Base-by-base conservation (phyloP, 35 echinoderm and acorn worm genomes). In the Chiridota heheva region DNA sequence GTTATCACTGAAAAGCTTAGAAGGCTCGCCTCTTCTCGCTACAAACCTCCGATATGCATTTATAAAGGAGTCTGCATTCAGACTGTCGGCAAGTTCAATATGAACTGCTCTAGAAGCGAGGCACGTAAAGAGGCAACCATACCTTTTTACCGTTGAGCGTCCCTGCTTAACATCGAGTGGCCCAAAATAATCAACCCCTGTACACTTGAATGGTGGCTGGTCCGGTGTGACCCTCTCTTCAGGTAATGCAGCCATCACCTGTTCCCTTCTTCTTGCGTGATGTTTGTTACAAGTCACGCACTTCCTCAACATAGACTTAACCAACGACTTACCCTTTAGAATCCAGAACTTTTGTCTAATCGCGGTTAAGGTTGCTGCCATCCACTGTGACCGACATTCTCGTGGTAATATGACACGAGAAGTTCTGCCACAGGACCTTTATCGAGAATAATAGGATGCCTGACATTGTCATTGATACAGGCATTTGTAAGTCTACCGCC, bases 1-100 rank as follows among this genome's bases (percentile, higher is more conserved):
- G 69, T 90, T 90, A 31, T 90, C 87, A 37, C 55, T 66, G 0
- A 40, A 35, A 13, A 90, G 16, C 37, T 76, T 74, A 37, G 26
- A 24, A 1, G 69, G 67, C 4, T 43, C 17, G 59, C 88, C 88
- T 39, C 81, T 36, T 36, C 81, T 84, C 2, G 33, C 36, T 10
- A 84, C 81, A 44, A 84, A 84, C 42, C 81, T 15, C 6, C 81
- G 5, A 25, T 70, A 70, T 4, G 81, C 66, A 5, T 84, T 70
- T 15, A 71, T 71, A 41, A 72, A 84, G 0, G 81, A 71, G 20
- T 84, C 81, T 18, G 81, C 33, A 31, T 40, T 22, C 60, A 84
- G 24, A 41, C 46, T 57, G 43, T 59, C n/a, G 33, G 66, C 81
- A 2, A 84, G 65, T 31, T 84, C 81, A 25, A 84, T 7, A 26